Conservation (phyloP, 2,113 vertebrate genomes). For the Macrotus californicus region DNA sequence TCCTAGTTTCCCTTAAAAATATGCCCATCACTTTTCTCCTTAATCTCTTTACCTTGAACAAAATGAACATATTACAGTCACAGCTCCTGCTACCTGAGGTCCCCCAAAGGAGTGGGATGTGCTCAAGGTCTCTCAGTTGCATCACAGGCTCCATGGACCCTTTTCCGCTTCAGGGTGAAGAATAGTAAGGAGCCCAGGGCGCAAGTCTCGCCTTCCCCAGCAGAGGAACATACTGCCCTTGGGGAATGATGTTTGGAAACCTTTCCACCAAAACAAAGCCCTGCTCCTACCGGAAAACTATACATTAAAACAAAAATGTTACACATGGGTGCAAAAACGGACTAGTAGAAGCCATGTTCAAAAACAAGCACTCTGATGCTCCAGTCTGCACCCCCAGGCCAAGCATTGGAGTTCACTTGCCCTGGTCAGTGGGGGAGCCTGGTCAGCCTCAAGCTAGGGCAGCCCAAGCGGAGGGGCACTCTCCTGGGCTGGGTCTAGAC, state of each 20-base stretch:
- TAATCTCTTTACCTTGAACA: background rate
- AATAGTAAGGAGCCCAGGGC: background rate
- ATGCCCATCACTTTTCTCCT: background rate
- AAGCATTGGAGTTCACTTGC: background rate
- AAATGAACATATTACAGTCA: background rate
- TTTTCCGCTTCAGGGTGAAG: background rate
- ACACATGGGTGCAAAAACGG: background rate
- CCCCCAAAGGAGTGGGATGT: background rate
- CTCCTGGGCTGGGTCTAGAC: background rate
- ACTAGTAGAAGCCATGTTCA: background rate
- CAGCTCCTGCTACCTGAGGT: background rate
- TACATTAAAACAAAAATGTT: background rate
- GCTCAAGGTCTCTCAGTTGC: background rate
- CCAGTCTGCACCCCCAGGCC: background rate
- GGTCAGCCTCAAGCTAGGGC: background rate
- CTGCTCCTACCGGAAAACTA: background rate
- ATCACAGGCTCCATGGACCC: background rate
- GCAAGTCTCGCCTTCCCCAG: background rate
- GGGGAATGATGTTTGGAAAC: background rate
- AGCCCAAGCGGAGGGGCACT: background rate
- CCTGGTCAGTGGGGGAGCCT: no score
- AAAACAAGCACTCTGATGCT: background rate
- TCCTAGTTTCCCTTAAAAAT: background rate
- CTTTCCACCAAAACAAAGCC: background rate
- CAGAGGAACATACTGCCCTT: background rate